Evolutionary conservation across 1,140 invertebrate species (phyloP), one percentile per base, ranked within the genome.

Genomic region (Leucophenga varia): DNA sequence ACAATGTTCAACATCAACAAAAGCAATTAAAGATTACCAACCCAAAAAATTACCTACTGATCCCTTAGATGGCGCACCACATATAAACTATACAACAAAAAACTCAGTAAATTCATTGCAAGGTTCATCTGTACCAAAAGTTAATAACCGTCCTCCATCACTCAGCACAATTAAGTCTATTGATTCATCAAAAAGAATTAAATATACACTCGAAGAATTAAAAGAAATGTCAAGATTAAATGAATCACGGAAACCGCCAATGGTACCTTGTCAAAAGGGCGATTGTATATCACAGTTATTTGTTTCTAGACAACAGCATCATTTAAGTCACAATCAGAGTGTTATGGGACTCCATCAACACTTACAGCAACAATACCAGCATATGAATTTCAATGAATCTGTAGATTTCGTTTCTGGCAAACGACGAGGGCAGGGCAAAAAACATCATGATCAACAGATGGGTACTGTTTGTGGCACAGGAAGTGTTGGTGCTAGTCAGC

Each of bases 241-340:
- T 8, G 54, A 65, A 14, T 60, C 64, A 0, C 51, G 52, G 4
- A 69, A 72, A 41, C 59, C 69, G 1, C 69, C 69, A 5, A 25
- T 72, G 46, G 64, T 72, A 20, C 57, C 59, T 14, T 72, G 68
- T 42, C 64, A 69, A 41, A 72, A 63, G 17, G 69, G 64, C 0
- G 64, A 67, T 32, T 72, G 61, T 35, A 69, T 72, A 20, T 51
- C 68, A 4, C 64, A 72, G 34, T 40, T 72, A 9, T 72, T 72
- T 30, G 69, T 72, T 3, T 57, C 69, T 8, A 59, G 69, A 3
- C 61, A 53, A 38, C 68, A 72, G 31, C 63, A 69, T 30, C 54
- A 54, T 35, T 55, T 59, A 25, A 43, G 19, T 0, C 57, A 58
- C 28, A 44, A 5, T 4, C 16, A 12, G 22, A 31, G 12, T 22